A percentile compares a stretch with the other conserved stretches of the same genome.
These are phyloP conservation scores for Bathybates hornii DNA, from an alignment of 2,113 vertebrate species.

Conservation along the genomic window DNA sequence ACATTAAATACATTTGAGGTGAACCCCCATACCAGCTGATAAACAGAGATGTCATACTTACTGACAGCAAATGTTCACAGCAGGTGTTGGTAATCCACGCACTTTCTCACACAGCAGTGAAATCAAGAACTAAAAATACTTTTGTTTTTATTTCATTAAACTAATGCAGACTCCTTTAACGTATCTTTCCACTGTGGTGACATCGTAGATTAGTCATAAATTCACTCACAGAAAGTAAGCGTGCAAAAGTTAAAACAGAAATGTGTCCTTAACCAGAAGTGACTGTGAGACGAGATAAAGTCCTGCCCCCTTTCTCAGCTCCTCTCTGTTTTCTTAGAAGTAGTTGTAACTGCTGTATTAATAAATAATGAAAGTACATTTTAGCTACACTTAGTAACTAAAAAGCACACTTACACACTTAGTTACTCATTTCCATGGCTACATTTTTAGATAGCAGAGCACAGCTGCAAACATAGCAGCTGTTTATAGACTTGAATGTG, in stretches of 20 bases:
- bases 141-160: not conserved
- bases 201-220: accelerated
- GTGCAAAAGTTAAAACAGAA: not conserved
- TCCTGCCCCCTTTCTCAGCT: not conserved
- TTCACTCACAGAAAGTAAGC: accelerated
- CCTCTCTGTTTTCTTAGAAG: not conserved
- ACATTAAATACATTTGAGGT: not conserved
- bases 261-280: not conserved
- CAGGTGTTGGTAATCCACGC: accelerated
- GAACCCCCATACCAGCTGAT: not conserved
- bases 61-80: not conserved
- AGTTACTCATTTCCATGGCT: not conserved
- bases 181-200: not conserved
- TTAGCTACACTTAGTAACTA: not conserved
- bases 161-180: not conserved
- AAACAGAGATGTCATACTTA: not conserved
- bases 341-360: not conserved
- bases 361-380: accelerated
- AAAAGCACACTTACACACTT: not conserved
- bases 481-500: not conserved
- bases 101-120: not conserved
- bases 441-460: not conserved
- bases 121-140: accelerated
- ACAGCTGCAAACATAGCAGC: accelerated
- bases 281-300: accelerated